Percentiles rank a stretch among this genome's conserved stretches.
These are phyloP conservation scores for Typhlomys cinereus DNA, from an alignment of 2,113 vertebrate genomes.

Conservation along the genomic window DNA sequence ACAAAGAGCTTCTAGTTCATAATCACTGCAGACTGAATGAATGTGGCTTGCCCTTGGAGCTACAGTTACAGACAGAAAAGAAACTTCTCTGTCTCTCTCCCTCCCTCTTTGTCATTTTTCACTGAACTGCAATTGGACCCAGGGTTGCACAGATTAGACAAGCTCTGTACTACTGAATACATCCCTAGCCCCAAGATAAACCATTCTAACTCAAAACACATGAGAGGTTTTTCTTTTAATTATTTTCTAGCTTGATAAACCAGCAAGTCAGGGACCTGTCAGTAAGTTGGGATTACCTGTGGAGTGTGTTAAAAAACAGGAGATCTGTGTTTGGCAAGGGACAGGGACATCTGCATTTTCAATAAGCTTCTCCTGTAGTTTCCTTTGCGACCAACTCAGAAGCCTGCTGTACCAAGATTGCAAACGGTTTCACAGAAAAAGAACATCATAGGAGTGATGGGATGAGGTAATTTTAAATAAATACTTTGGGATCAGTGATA, in stretches of 20 bases:
- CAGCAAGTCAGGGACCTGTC: not conserved
- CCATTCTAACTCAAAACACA: not conserved
- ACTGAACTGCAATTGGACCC: not conserved
- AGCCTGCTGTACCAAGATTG: not conserved
- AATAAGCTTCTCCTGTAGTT: conserved; percentile 41
- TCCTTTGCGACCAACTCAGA: conserved; percentile 8
- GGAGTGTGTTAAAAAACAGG: conserved; percentile 56
- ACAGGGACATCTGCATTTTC: conserved; percentile 32
- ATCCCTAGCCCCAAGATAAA: not conserved
- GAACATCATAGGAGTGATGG: not conserved
- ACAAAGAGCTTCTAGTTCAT: not conserved
- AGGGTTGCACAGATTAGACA: not conserved
- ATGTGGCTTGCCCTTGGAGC: not conserved
- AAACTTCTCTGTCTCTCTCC: not conserved
- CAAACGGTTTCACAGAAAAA: not conserved
- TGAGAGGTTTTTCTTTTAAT: not conserved
- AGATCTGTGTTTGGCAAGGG: conserved; percentile 26
- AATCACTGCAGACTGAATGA: not conserved
- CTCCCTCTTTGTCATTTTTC: not conserved
- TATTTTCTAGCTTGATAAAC: not conserved
- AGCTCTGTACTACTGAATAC: not conserved
- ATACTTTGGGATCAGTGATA: not conserved
- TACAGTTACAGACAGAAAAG: not conserved
- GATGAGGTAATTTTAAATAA: conserved; percentile 8
- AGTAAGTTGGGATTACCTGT: conserved; percentile 39